Percentiles rank a stretch among this genome's conserved stretches.
Evolutionary conservation across 2,113 vertebrate species (phyloP).

Genomic region (Pseudorhombus dupliciocellatus): DNA sequence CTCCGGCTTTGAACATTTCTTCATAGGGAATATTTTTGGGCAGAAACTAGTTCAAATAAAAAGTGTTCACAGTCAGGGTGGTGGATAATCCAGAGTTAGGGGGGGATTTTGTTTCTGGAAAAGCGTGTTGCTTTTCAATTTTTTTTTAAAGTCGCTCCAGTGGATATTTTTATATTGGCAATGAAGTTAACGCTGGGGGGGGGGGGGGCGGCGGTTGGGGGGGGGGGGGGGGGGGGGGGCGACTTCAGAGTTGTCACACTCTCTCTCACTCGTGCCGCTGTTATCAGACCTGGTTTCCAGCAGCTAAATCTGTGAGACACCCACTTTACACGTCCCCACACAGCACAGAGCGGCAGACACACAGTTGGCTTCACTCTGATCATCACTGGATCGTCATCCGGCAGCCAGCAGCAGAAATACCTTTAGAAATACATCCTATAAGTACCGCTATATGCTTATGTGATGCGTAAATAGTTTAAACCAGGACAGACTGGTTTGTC

Average conservation of each 20-base stretch:
- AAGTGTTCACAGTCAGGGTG: background rate
- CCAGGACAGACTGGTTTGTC: too few relatives aligned
- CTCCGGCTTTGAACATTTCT: background rate
- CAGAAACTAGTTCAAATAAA: background rate
- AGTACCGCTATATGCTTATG: background rate
- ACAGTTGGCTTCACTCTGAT: background rate
- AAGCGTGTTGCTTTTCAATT: background rate
- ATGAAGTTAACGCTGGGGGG: background rate
- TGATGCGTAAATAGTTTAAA: too few relatives aligned
- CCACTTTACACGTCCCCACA: background rate
- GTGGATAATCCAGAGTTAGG: conserved; percentile 3
- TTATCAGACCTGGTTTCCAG: background rate
- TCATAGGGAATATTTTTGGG: background rate
- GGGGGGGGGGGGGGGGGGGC: background rate
- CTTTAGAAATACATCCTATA: background rate
- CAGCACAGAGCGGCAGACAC: background rate
- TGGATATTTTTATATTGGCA: background rate
- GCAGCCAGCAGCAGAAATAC: background rate
- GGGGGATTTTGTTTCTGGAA: background rate
- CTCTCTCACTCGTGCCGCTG: background rate
- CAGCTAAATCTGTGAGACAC: background rate
- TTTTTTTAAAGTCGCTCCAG: background rate
- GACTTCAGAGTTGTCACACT: background rate
- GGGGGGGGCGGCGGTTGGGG: too few relatives aligned
- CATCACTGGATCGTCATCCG: background rate